Percentiles rank a stretch among this genome's conserved stretches.
Conservation (phyloP, 2,797 vertebrate genomes). For the Neostethus bicornis region DNA sequence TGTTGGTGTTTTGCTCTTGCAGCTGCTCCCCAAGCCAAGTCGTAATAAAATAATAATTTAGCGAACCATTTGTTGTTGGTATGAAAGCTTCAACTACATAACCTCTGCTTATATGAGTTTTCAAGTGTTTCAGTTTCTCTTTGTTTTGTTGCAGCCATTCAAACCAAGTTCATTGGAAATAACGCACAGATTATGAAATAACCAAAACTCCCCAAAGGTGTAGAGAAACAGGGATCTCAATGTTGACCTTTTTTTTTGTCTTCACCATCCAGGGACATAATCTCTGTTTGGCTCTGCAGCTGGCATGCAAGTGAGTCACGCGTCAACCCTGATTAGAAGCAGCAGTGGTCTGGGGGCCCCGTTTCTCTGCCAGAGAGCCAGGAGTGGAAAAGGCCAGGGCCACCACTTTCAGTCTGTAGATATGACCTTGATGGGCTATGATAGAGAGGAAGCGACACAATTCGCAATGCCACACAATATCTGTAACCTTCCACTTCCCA, state of each 20-base stretch:
- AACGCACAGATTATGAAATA: conserved; percentile 55
- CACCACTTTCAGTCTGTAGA: conserved; percentile 74
- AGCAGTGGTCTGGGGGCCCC: conserved; percentile 75
- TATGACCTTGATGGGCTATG: conserved; percentile 79
- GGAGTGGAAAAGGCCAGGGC: conserved; percentile 78
- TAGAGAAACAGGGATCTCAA: conserved; percentile 72
- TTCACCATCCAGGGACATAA: conserved; percentile 81
- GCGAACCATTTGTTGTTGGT: conserved; percentile 46
- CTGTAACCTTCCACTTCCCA: conserved; percentile 70
- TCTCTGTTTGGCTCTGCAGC: conserved; percentile 75
- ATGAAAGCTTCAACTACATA: conserved; percentile 37
- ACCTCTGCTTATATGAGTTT: conserved; percentile 33
- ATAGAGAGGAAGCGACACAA: conserved; percentile 76
- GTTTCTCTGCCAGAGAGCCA: conserved; percentile 75
- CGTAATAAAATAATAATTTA: conserved; percentile 57
- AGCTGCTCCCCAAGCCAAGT: conserved; percentile 42
- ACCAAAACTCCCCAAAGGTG: conserved; percentile 62
- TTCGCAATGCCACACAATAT: conserved; percentile 76
- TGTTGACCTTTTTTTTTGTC: conserved; percentile 77
- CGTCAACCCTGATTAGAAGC: conserved; percentile 85
- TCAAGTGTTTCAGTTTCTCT: conserved; percentile 37
- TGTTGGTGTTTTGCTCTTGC: conserved; percentile 9
- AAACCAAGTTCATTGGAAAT: conserved; percentile 50
- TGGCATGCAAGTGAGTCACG: conserved; percentile 84
- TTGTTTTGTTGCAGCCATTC: conserved; percentile 40